phyloP scores from a whole-genome alignment of 2,797 vertebrate species.

The Coranthus polyacanthus region DNA sequence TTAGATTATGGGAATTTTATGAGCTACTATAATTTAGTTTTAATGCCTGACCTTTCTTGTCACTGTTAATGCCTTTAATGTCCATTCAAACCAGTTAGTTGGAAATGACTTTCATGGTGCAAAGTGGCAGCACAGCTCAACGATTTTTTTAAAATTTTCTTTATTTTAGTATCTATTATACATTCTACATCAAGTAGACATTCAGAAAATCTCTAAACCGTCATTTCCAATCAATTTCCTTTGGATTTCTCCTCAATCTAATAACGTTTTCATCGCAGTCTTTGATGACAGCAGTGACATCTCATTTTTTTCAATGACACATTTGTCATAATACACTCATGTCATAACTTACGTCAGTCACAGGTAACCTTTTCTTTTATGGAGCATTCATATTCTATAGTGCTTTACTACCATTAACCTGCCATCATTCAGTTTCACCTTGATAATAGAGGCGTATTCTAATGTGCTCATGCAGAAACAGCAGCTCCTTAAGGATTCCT shows the following conservation, averaged over 20 bases:
- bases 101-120: neutral
- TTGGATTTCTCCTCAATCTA: neutral
- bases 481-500: conserved; percentile 36
- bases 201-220: neutral
- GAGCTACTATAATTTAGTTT: neutral
- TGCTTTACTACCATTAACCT: conserved; percentile 42
- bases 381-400: conserved; percentile 20
- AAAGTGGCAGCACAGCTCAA: too few relatives aligned
- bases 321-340: neutral
- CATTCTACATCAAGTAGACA: too few relatives aligned
- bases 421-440: conserved; percentile 26
- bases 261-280: neutral
- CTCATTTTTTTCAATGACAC: neutral
- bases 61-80: too few relatives aligned
- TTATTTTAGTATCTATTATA: too few relatives aligned
- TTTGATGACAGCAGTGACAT: neutral
- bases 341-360: conserved; percentile 2
- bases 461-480: conserved; percentile 22
- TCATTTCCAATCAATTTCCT: neutral
- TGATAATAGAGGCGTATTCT: conserved; percentile 38
- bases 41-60: neutral
- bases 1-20: too few relatives aligned
- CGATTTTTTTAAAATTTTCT: too few relatives aligned
- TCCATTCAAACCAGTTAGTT: neutral
- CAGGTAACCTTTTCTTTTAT: conserved; percentile 22